Base-by-base conservation (phyloP, 2,888 invertebrate genomes). In the Alitta virens region DNA sequence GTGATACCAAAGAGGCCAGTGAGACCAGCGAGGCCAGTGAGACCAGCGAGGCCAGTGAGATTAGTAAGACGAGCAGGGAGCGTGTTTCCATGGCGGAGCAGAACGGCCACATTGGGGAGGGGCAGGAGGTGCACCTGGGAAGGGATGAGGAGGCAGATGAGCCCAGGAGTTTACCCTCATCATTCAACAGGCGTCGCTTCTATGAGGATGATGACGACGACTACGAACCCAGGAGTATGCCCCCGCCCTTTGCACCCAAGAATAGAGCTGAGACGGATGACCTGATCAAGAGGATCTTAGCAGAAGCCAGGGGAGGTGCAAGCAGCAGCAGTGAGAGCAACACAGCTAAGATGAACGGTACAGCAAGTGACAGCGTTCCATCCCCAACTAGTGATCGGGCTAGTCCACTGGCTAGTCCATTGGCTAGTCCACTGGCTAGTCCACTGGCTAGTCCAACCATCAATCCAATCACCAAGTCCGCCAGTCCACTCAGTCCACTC, bases 231-330 rank as follows among this genome's bases (percentile, higher is more conserved):
- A 23, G 24, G 12, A 49, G 57, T 46, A 33, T 46, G n/a, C 57
- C 49, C 7, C 49, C 57, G 12, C 33, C 33, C 33, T 33, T 33
- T 12, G 33, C 33, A 33, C 33, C 33, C 51, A 59, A 46, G 9
- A 51, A 59, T 51, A 49, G 59, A 16, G 51, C 24, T 23, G 38
- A 50, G 2, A 51, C 65, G 2, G 65, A 65, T 16, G 60, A 63
- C 42, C 55, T 65, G 26, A 60, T 65, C 53, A 50, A 63, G 43
- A 23, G 65, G 33, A 63, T 65, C 25, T 62, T 65, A 26, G 56
- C 56, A 7, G 65, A 65, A 18, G 55, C 65, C 1, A 38, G 56
- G 12, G 42, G 40, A 16, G 51, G 49, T 9, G 38, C 54, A n/a
- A n/a, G 14, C 21, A 24, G 16, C 42, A 33, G 33, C 33, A 7